Evolutionary conservation across 2,797 vertebrate species (phyloP).

Genomic region (Petrocephalus sullivani): DNA sequence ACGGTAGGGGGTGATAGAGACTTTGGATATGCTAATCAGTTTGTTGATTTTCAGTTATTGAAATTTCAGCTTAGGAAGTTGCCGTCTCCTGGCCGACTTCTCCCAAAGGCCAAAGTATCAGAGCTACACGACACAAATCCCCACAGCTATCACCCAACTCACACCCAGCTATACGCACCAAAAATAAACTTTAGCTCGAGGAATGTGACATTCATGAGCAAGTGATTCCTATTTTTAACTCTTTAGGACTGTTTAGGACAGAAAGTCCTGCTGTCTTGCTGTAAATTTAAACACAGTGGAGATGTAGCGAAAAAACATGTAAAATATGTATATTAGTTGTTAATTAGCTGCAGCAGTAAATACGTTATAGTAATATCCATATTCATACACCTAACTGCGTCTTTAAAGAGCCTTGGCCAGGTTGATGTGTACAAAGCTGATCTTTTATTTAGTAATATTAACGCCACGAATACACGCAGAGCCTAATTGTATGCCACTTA

Average conservation of each 20-base stretch:
- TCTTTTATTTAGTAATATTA: neutral
- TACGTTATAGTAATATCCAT: neutral
- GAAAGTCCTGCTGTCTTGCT: neutral
- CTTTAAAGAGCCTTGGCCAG: neutral
- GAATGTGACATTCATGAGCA: neutral
- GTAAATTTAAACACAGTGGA: neutral
- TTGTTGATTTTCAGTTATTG: neutral
- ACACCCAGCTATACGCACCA: neutral
- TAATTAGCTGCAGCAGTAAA: neutral
- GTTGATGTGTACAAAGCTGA: neutral
- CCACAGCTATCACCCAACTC: neutral
- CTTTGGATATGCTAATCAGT: neutral
- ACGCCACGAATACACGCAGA: neutral
- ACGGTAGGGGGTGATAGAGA: neutral
- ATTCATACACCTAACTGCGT: neutral
- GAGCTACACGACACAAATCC: neutral
- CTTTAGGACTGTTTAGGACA: neutral
- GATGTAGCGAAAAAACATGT: neutral
- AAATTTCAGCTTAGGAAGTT: neutral
- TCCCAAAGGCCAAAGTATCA: neutral
- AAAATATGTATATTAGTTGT: neutral
- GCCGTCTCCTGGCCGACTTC: neutral
- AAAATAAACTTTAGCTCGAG: neutral
- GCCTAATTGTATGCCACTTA: constrained; percentile 1
- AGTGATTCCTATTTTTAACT: neutral